These are phyloP conservation scores for Caenorhabditis sp. DNA, from an alignment of 2,888 invertebrate genomes.

Conservation along the genomic window DNA sequence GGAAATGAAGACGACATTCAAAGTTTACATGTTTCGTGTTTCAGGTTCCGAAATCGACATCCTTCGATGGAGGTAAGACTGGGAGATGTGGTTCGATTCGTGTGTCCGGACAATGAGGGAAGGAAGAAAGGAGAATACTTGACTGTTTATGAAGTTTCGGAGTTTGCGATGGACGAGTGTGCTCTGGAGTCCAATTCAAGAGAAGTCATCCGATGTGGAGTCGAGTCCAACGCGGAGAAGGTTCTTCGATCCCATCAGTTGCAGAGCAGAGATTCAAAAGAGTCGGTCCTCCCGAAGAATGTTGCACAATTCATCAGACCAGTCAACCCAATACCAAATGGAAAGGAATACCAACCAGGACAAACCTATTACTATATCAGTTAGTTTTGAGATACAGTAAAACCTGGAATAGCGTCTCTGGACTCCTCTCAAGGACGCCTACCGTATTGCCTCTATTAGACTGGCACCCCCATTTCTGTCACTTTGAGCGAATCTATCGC, in stretches of 20 bases:
- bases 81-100: constrained; percentile 63
- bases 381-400: constrained; percentile 44
- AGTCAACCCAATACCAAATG: constrained; percentile 62
- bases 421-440: no score
- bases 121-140: constrained; percentile 45
- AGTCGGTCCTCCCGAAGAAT: constrained; percentile 32
- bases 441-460: no score
- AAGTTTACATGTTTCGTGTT: constrained; percentile 39
- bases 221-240: constrained; percentile 24
- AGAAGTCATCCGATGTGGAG: constrained; percentile 56
- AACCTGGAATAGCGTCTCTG: no score
- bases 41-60: constrained; percentile 55
- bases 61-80: constrained; percentile 61
- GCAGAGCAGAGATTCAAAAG: not conserved
- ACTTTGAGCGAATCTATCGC: no score
- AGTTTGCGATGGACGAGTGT: constrained; percentile 56
- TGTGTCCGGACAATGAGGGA: constrained; percentile 56
- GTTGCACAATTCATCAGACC: constrained; percentile 58
- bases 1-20: constrained; percentile 45
- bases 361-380: constrained; percentile 63
- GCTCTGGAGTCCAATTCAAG: constrained; percentile 40
- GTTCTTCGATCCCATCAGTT: constrained; percentile 25
- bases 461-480: no score
- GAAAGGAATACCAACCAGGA: constrained; percentile 60
- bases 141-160: constrained; percentile 62